A percentile compares a stretch with the other conserved stretches of the same genome.
phyloP scores from a whole-genome alignment of 2,113 vertebrate species.

The Taxidea taxus region DNA sequence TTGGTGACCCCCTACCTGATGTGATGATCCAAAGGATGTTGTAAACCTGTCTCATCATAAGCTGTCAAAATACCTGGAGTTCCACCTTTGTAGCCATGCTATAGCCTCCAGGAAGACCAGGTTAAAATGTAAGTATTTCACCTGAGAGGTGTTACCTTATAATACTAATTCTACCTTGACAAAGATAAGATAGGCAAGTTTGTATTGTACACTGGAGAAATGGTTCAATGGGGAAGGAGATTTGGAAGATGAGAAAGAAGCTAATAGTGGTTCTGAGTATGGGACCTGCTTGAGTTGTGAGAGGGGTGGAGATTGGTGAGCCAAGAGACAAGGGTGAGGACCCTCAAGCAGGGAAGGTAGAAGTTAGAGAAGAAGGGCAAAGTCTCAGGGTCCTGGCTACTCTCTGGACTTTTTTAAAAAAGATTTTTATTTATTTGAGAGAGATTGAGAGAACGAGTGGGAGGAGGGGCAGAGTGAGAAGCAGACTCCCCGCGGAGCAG shows the following conservation, averaged over 20 bases:
- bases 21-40: neutral
- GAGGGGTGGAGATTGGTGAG: neutral
- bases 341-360: neutral
- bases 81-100: neutral
- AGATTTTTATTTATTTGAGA: neutral
- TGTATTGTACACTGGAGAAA: neutral
- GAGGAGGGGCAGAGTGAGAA: too few relatives aligned
- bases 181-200: neutral
- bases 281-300: neutral
- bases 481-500: too few relatives aligned
- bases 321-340: neutral
- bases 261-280: too few relatives aligned
- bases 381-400: too few relatives aligned
- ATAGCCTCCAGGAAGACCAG: neutral
- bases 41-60: neutral
- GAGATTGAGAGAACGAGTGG: too few relatives aligned
- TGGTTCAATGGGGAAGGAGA: neutral
- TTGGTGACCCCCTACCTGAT: neutral
- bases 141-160: neutral
- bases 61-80: neutral
- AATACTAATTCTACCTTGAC: neutral
- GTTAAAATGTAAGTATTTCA: neutral
- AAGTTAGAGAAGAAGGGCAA: neutral
- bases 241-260: neutral
- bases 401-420: neutral